A percentile compares a stretch with the other conserved stretches of the same genome.
Evolutionary conservation across 2,797 vertebrate species (phyloP).

Genomic region (Pygocentrus nattereri): DNA sequence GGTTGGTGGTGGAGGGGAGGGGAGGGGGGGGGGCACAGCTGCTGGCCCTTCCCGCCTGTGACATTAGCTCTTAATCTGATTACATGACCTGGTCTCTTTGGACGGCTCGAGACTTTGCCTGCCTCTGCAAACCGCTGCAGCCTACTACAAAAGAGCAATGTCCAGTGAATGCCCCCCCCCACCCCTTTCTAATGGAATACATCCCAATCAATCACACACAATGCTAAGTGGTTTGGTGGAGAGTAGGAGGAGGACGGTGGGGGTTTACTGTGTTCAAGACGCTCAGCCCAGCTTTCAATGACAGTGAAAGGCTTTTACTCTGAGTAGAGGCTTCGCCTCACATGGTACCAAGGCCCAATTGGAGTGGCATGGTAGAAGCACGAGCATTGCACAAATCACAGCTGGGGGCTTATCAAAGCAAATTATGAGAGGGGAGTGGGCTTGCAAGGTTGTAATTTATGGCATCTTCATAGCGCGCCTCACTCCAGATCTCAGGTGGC

Average conservation of each 20-base stretch:
- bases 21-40: slow-evolving; percentile 65
- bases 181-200: slow-evolving; percentile 66
- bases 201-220: slow-evolving; percentile 78
- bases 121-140: slow-evolving; percentile 66
- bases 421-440: slow-evolving; percentile 67
- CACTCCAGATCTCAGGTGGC: slow-evolving; percentile 64
- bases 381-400: slow-evolving; percentile 68
- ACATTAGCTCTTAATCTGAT: slow-evolving; percentile 79
- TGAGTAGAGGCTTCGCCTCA: slow-evolving; percentile 71
- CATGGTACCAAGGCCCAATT: slow-evolving; percentile 69
- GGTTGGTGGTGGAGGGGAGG: slow-evolving; percentile 23
- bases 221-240: slow-evolving; percentile 48
- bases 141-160: slow-evolving; percentile 79
- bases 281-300: slow-evolving; percentile 64
- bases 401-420: slow-evolving; percentile 74
- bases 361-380: slow-evolving; percentile 44
- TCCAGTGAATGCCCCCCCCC: slow-evolving; percentile 73
- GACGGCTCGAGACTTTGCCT: slow-evolving; percentile 61
- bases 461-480: slow-evolving; percentile 72
- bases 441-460: slow-evolving; percentile 73
- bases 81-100: slow-evolving; percentile 59
- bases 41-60: slow-evolving; percentile 68
- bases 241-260: slow-evolving; percentile 37
- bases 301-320: slow-evolving; percentile 78
- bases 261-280: slow-evolving; percentile 27